phyloP scores from a whole-genome alignment of 2,888 invertebrate genomes.

The Seira musarum region DNA sequence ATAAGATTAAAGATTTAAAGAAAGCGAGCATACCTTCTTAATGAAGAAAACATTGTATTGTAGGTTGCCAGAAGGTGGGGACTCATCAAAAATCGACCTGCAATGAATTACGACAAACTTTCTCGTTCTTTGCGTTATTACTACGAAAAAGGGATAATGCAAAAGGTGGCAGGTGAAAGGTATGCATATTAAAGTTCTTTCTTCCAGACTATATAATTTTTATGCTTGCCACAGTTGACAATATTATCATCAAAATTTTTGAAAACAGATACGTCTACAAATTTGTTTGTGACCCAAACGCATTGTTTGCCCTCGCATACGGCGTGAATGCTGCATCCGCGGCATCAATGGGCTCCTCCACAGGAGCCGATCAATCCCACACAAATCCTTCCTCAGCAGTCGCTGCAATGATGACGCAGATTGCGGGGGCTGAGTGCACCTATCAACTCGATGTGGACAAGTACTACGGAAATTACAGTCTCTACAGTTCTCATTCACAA shows the following conservation, averaged over 20 bases:
- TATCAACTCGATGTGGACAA: constrained; percentile 51
- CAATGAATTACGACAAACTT: constrained; percentile 98
- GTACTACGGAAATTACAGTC: constrained; percentile 60
- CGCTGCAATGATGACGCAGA: constrained; percentile 55
- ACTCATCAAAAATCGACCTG: constrained; percentile 95
- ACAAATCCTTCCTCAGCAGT: constrained; percentile 30
- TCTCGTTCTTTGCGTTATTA: constrained; percentile 96
- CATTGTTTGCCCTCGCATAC: constrained; percentile 88
- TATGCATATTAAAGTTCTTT: no score
- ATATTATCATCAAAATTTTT: no score
- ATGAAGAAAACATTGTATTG: constrained; percentile 49
- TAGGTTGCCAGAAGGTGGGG: constrained; percentile 97
- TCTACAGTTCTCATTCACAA: constrained; percentile 38
- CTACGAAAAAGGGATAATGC: constrained; percentile 99
- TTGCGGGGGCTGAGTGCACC: constrained; percentile 46
- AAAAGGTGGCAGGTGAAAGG: constrained; percentile 96
- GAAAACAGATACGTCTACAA: constrained; percentile 89
- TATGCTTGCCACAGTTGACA: no score
- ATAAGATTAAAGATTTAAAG: background rate
- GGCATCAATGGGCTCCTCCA: constrained; percentile 35
- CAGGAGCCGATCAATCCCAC: constrained; percentile 33
- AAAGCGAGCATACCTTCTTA: no score
- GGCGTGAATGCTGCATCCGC: constrained; percentile 70
- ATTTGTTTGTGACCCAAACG: constrained; percentile 96
- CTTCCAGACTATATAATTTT: no score